Conservation (phyloP, 2,888 invertebrate genomes). For the Bombylius discolor region DNA sequence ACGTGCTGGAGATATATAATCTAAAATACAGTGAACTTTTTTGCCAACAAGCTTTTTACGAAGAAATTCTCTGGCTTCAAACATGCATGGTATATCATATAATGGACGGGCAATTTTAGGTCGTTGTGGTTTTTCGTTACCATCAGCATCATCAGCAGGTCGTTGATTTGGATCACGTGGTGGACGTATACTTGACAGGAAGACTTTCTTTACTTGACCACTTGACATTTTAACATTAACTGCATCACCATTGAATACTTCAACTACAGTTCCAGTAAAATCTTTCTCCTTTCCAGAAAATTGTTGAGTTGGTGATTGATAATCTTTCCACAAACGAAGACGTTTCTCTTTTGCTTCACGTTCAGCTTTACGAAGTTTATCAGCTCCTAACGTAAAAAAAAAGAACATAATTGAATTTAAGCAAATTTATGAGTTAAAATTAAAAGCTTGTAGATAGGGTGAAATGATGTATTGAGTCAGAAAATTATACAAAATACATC, state of each 20-base stretch:
- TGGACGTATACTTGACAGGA: constrained; percentile 89
- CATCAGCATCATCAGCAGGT: constrained; percentile 52
- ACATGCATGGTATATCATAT: constrained; percentile 98
- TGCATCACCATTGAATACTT: constrained; percentile 90
- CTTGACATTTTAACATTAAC: constrained; percentile 70
- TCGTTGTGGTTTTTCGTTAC: constrained; percentile 53
- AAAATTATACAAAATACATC: constrained; percentile 22
- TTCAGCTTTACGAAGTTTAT: constrained; percentile 73
- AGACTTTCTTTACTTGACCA: constrained; percentile 76
- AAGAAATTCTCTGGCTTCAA: constrained; percentile 92
- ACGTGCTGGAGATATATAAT: constrained; percentile 92
- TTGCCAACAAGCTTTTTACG: constrained; percentile 93
- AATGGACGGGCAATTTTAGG: constrained; percentile 74
- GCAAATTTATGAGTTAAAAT: not conserved
- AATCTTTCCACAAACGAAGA: constrained; percentile 84
- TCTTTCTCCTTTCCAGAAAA: constrained; percentile 69
- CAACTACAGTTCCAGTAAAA: constrained; percentile 68
- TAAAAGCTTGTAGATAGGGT: constrained; percentile 29
- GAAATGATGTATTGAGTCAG: constrained; percentile 26
- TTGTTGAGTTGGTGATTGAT: constrained; percentile 58
- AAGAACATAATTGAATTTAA: too few relatives aligned
- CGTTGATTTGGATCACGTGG: constrained; percentile 57
- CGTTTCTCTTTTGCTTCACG: constrained; percentile 76
- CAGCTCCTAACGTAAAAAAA: constrained; percentile 44
- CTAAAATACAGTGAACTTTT: constrained; percentile 80